Base-by-base conservation (phyloP, 2,888 invertebrate genomes). In the Alcis repandata region DNA sequence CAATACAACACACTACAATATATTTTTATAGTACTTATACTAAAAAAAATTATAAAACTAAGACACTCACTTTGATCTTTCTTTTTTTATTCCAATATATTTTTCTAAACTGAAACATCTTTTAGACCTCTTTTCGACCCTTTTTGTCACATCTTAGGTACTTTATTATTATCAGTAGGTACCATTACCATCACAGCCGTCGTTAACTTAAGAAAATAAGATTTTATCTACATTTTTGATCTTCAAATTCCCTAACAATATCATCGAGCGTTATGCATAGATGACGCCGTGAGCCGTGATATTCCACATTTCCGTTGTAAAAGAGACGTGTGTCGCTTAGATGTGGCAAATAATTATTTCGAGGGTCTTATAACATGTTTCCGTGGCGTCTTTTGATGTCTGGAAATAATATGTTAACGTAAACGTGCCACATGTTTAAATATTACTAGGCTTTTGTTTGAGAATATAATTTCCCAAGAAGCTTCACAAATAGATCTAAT, bases 341-440 rank as follows among this genome's bases (percentile, higher is more conserved):
- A 59, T 56, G 49, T 38, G 51, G 38, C 59, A 51, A 60, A 36
- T 60, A 60, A 65, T 65, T 52, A 46, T 60, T 65, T 52, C 32
- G 40, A 60, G 59, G 32, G 56, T 17, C 64, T 51, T 56, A 45
- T 56, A 54, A 45, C 59, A 36, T 38, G 43, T 59, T 45, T 49
- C 36, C 8, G 22, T 27, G 59, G 59, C 59, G 19, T 54, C 59
- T 64, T 59, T 59, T 64, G 59, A 64, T 59, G 59, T 64, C 59
- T 33, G 27, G 19, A 19, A 64, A 59, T 56, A 64, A 59, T 56
- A 64, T 56, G 59, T 63, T 41, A 53, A 54, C 20, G 52, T 53
- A 54, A 64, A 43, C 64, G 49, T 17, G 53, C 22, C 49, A 20
- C 41, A 59, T 49, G 59, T 49, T 43, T 41, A 53, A 58, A 63